These are phyloP conservation scores for Knipowitschia caucasica DNA, from an alignment of 2,797 vertebrate species.

Conservation along the genomic window DNA sequence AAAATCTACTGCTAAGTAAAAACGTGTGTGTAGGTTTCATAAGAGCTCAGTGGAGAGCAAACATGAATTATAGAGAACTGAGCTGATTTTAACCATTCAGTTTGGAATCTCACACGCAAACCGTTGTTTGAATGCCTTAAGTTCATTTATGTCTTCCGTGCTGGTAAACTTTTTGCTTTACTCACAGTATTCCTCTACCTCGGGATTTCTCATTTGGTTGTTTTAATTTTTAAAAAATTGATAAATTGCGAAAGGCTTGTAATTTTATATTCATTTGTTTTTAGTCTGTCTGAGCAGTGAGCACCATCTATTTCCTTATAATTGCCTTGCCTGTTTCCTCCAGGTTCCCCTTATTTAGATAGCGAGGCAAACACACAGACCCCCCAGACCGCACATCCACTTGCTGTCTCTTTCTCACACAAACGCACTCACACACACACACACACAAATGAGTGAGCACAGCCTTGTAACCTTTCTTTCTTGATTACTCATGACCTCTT, in stretches of 20 bases:
- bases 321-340: constrained; percentile 61
- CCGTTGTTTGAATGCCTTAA: constrained; percentile 45
- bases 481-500: constrained; percentile 66
- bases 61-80: constrained; percentile 74
- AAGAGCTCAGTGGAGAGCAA: constrained; percentile 61
- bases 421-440: no score
- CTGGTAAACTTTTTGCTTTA: constrained; percentile 9
- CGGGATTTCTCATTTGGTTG: not conserved
- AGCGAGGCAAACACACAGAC: constrained; percentile 34
- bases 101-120: constrained; percentile 60
- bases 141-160: constrained; percentile 23
- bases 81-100: constrained; percentile 63
- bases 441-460: not conserved
- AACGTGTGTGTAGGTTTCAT: constrained; percentile 57
- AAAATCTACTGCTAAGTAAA: constrained; percentile 52
- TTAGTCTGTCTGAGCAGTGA: constrained; percentile 22
- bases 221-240: constrained; percentile 7
- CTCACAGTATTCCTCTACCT: constrained; percentile 2
- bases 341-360: constrained; percentile 51
- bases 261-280: constrained; percentile 21
- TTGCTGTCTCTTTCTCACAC: constrained; percentile 1
- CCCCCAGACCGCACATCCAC: constrained; percentile 7
- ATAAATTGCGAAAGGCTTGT: not conserved
- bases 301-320: constrained; percentile 46
- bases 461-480: constrained; percentile 51